Base-by-base conservation (phyloP, 2,113 vertebrate species). In the Colossoma macropomum region DNA sequence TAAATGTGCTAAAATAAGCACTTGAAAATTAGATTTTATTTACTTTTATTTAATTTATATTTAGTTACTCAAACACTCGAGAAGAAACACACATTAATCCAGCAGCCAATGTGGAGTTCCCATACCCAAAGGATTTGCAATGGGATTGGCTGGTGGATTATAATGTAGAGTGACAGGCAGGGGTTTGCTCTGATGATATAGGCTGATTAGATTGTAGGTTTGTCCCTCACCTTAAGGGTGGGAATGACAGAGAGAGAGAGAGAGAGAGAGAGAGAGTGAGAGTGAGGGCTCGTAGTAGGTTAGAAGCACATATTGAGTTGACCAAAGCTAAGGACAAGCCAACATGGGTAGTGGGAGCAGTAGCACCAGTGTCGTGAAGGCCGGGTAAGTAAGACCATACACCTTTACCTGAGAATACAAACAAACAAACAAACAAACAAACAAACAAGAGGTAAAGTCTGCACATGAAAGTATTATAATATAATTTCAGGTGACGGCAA, bases 291-390 rank as follows among this genome's bases (percentile, higher is more conserved):
- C 27, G 28, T 41, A 69, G 34, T 38, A 84, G 50, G 69, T 56
- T 32, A 71, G 56, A 56, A n/a, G 34, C n/a, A 19, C 27, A 54
- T 21, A 68, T 56, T 15, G 34, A 74, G 83, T 70, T 81, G 81
- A 28, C 72, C 80, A 52, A 21, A 71, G 54, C 60, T 68, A 85
- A 80, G 89, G 80, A 82, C 41, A 71, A 45, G 70, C 12, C 87
- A 91, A 34, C 70, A 93, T 93, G 93, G 92, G 93, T 50, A 93
- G 86, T 87, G 90, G 91, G 63, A 89, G 89, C 85, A 93, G 93
- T 90, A 91, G 85, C 45, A 83, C 86, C 79, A 83, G 77, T 17
- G 71, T 80, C 73, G 79, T 80, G 86, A 86, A 72, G 1, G 52
- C 27, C 83, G 83, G 84, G 89, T 88, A 60, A 86, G 86, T 81